phyloP scores from a whole-genome alignment of 2,113 vertebrate species.

The Procavia capensis region DNA sequence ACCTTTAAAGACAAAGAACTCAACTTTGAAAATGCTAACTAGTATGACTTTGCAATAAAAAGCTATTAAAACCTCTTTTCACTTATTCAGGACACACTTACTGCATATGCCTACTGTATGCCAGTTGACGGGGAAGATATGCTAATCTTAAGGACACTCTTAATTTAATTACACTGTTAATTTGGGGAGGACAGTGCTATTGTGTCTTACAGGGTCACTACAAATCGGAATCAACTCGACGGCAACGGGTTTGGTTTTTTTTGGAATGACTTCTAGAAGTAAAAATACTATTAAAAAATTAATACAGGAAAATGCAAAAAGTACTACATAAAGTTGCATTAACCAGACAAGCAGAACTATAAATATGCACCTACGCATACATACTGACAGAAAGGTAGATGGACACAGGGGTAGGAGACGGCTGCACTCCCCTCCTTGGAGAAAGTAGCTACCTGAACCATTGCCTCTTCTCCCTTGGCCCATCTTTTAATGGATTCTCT shows the following conservation, averaged over 20 bases:
- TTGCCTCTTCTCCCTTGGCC: background rate
- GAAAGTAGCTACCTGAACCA: background rate
- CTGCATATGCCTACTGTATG: background rate
- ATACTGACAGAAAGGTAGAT: background rate
- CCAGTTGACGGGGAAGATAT: background rate
- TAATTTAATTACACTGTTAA: too few relatives aligned
- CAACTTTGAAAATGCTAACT: slow-evolving; percentile 1
- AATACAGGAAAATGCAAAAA: background rate
- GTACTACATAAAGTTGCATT: background rate
- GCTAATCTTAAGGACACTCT: background rate
- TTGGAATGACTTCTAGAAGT: slow-evolving; percentile 23
- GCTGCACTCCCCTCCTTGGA: background rate
- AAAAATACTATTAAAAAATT: slow-evolving; percentile 37
- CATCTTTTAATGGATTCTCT: background rate
- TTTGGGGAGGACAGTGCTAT: too few relatives aligned
- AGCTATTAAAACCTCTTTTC: background rate
- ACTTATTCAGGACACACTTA: background rate
- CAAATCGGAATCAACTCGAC: too few relatives aligned
- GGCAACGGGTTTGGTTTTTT: too few relatives aligned
- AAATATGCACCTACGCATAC: background rate
- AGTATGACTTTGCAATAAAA: background rate
- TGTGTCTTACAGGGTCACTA: too few relatives aligned
- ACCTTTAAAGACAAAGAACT: slow-evolving; percentile 40
- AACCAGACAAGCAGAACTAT: background rate
- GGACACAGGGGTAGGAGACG: background rate